phyloP scores from a whole-genome alignment of 2,888 invertebrate species.

The Acrocera orbiculus region DNA sequence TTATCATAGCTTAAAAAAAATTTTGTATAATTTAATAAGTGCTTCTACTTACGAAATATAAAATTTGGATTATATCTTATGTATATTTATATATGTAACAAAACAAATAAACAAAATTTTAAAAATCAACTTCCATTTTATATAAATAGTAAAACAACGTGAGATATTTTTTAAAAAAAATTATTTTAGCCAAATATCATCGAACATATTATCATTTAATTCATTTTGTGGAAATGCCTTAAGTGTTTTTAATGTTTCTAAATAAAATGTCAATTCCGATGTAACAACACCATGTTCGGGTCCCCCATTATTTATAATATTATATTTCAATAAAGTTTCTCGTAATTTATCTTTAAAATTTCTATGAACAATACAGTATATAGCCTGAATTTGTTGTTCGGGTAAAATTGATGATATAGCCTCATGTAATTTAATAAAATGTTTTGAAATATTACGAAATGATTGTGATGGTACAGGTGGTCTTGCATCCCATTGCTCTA shows the following conservation, averaged over 20 bases:
- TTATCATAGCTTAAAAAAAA: not conserved
- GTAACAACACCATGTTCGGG: constrained; percentile 92
- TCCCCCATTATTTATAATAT: constrained; percentile 88
- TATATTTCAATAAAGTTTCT: constrained; percentile 67
- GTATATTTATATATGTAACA: too few species aligned
- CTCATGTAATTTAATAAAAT: constrained; percentile 80
- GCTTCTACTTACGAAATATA: too few species aligned
- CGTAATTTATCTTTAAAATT: constrained; percentile 74
- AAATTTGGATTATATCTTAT: too few species aligned
- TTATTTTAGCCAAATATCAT: constrained; percentile 59
- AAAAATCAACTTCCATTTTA: too few species aligned
- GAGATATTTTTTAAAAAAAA: not conserved
- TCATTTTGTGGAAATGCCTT: constrained; percentile 59
- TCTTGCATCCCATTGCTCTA: constrained; percentile 80
- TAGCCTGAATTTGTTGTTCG: constrained; percentile 51
- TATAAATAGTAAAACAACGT: not conserved
- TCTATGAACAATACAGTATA: constrained; percentile 63
- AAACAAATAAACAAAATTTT: not conserved
- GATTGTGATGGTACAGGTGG: constrained; percentile 88
- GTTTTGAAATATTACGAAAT: constrained; percentile 71
- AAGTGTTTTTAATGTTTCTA: constrained; percentile 67
- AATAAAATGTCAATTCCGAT: constrained; percentile 77
- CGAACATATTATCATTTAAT: constrained; percentile 49
- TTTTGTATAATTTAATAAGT: not conserved
- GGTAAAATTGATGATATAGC: constrained; percentile 76